These are phyloP conservation scores for Liasis olivaceus DNA, from an alignment of 2,797 vertebrate genomes.

Conservation along the genomic window DNA sequence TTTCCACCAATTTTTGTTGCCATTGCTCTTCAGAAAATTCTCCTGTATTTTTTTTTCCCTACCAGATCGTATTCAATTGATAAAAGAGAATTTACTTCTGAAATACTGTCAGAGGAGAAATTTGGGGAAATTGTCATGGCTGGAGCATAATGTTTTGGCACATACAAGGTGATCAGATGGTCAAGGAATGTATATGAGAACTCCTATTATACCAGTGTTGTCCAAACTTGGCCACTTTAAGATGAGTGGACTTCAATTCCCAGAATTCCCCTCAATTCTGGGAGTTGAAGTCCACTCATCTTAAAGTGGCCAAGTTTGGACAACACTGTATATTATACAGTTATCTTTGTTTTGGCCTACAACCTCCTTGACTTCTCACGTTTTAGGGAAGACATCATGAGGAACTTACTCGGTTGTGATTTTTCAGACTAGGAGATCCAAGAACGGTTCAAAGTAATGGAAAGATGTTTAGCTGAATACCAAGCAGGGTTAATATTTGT, in stretches of 20 bases:
- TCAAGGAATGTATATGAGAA: background rate
- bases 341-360: background rate
- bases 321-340: background rate
- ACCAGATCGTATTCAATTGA: background rate
- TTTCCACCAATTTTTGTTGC: background rate
- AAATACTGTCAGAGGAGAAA: background rate
- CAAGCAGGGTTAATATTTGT: background rate
- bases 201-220: background rate
- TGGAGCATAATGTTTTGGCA: background rate
- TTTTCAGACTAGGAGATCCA: background rate
- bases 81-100: background rate
- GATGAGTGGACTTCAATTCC: too few species aligned
- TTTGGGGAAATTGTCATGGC: background rate
- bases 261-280: too few species aligned
- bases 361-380: background rate
- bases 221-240: too few species aligned
- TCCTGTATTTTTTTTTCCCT: background rate
- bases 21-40: background rate
- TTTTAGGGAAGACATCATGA: background rate
- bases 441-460: background rate
- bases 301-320: too few species aligned
- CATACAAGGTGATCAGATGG: background rate
- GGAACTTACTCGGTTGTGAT: background rate
- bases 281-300: too few species aligned
- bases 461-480: background rate